A percentile compares a stretch with the other conserved stretches of the same genome.
phyloP scores from a whole-genome alignment of 2,888 invertebrate genomes.

The Spodoptera exigua region DNA sequence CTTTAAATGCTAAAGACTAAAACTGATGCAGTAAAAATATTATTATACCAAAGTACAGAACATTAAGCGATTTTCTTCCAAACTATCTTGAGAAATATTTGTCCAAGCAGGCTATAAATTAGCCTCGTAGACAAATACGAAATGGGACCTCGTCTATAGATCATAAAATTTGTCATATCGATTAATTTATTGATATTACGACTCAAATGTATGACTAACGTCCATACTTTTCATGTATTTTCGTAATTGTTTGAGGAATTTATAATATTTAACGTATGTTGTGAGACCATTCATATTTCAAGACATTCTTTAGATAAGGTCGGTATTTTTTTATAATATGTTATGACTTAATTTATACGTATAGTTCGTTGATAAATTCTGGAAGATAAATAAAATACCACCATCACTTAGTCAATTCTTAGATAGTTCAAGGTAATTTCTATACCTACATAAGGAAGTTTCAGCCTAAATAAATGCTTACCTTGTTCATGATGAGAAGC shows the following conservation, averaged over 20 bases:
- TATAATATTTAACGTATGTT: conserved; percentile 7
- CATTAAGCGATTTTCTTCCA: conserved; percentile 29
- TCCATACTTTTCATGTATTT: conserved; percentile 14
- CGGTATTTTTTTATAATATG: no score
- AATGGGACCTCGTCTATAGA: conserved; percentile 22
- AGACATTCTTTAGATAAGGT: neutral
- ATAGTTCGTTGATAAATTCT: no score
- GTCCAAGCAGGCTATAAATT: conserved; percentile 25
- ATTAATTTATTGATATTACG: conserved; percentile 40
- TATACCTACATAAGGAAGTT: no score
- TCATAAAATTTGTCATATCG: conserved; percentile 41
- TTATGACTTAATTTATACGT: no score
- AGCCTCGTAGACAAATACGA: conserved; percentile 29
- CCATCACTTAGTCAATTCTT: no score
- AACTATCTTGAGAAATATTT: conserved; percentile 14
- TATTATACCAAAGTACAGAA: conserved; percentile 28
- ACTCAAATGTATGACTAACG: conserved; percentile 33
- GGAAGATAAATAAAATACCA: no score
- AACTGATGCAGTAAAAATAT: conserved; percentile 25
- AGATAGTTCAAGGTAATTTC: no score
- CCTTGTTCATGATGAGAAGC: conserved; percentile 86
- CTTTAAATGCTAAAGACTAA: neutral
- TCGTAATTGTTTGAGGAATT: conserved; percentile 32
- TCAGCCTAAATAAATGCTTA: conserved; percentile 55
- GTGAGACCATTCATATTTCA: neutral